phyloP scores from a whole-genome alignment of 2,888 invertebrate species.

The Sclerodermus sp. region DNA sequence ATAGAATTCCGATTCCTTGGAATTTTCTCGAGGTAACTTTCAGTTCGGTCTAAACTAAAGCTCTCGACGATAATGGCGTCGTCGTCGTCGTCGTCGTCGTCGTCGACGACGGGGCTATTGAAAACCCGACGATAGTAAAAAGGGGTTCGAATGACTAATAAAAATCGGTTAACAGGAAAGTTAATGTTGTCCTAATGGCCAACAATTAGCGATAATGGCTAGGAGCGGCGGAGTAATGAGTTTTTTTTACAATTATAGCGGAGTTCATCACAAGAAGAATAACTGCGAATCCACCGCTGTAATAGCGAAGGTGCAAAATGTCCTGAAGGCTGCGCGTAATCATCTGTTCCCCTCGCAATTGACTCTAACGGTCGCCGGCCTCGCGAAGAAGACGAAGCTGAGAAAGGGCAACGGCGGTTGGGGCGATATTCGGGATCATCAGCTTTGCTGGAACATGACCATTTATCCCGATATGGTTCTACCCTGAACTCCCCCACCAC shows the following conservation, averaged over 20 bases:
- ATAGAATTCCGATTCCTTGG: no score
- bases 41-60: no score
- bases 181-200: no score
- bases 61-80: no score
- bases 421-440: conserved; percentile 82
- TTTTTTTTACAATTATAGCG: conserved; percentile 66
- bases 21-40: no score
- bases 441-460: conserved; percentile 62
- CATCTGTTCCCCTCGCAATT: conserved; percentile 74
- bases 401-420: conserved; percentile 96
- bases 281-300: conserved; percentile 86
- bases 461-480: conserved; percentile 43
- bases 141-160: no score
- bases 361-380: conserved; percentile 67
- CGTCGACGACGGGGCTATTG: no score
- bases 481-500: conserved; percentile 23
- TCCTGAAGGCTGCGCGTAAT: conserved; percentile 69
- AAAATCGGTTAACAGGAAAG: no score
- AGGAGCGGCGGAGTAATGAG: no score
- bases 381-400: conserved; percentile 73
- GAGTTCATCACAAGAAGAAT: conserved; percentile 92
- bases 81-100: no score
- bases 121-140: no score
- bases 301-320: conserved; percentile 81
- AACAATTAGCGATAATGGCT: no score